These are phyloP conservation scores for Amphipyra tragopoginis DNA, from an alignment of 2,888 invertebrate species.

Conservation along the genomic window DNA sequence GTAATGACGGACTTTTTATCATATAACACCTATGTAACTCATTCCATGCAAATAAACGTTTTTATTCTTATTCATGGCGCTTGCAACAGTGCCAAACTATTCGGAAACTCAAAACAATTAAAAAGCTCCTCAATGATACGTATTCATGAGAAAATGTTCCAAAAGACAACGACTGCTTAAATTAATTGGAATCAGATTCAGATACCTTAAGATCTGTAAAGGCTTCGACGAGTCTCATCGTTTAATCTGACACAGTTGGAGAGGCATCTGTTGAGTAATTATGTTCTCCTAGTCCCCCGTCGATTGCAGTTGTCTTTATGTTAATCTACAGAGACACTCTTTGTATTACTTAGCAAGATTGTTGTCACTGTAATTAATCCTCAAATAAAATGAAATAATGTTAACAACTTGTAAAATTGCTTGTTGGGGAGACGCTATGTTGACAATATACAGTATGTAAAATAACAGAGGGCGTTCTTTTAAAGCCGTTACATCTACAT, in stretches of 20 bases:
- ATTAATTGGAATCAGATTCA: constrained; percentile 29
- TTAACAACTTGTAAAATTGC: too few relatives aligned
- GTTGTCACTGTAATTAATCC: not conserved
- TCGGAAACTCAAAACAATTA: too few relatives aligned
- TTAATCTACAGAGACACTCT: constrained; percentile 9
- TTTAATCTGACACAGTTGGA: constrained; percentile 17
- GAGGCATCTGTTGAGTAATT: constrained; percentile 29
- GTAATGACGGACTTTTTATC: too few relatives aligned
- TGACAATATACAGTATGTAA: too few relatives aligned
- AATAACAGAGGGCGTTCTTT: too few relatives aligned
- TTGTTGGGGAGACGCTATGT: too few relatives aligned
- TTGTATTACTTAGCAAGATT: constrained; percentile 6
- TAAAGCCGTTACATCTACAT: too few relatives aligned
- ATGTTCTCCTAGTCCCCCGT: constrained; percentile 1
- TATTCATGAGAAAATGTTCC: not conserved
- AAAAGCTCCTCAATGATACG: too few relatives aligned
- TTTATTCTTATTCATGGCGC: too few relatives aligned
- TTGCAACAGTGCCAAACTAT: too few relatives aligned
- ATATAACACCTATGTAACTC: too few relatives aligned
- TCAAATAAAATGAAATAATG: not conserved
- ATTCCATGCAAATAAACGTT: too few relatives aligned
- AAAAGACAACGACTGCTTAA: constrained; percentile 18
- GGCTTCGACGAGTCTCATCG: constrained; percentile 16
- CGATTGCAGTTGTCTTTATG: constrained; percentile 28
- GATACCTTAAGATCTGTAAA: constrained; percentile 18